These are phyloP conservation scores for Halisarca cf. caerulea DNA, from an alignment of 37 sponge, comb jelly and placozoan species.

Conservation along the genomic window DNA sequence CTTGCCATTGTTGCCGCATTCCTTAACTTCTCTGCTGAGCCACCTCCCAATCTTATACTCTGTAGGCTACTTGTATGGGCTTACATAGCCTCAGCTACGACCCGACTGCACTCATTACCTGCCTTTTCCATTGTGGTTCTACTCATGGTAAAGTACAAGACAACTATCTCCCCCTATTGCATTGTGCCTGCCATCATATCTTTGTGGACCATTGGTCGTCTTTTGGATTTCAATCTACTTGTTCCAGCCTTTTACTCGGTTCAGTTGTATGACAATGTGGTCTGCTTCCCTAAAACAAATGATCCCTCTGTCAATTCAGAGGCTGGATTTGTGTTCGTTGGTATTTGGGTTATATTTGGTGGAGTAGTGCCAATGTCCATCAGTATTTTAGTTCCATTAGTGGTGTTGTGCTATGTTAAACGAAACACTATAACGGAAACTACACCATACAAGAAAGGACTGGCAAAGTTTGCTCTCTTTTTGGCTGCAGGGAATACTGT, in stretches of 20 bases:
- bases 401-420: conserved; percentile 1
- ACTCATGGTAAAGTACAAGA: not conserved
- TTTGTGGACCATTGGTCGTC: not conserved
- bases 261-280: not conserved
- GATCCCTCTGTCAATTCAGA: not conserved
- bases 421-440: not conserved
- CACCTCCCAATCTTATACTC: not conserved
- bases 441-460: not conserved
- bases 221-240: not conserved
- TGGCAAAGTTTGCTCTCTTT: conserved; percentile 10
- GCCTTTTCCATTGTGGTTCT: not conserved
- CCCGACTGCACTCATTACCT: not conserved
- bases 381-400: conserved; percentile 1
- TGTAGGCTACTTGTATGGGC: not conserved
- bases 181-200: not conserved
- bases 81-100: not conserved
- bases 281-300: not conserved
- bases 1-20: not conserved
- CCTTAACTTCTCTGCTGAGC: not conserved
- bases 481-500: not conserved
- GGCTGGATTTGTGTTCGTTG: not conserved
- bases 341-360: not conserved
- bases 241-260: not conserved
- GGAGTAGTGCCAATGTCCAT: not conserved
- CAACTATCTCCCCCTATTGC: not conserved